These are phyloP conservation scores for Drosophila mimica DNA, from an alignment of 2,888 invertebrate genomes.

Conservation along the genomic window DNA sequence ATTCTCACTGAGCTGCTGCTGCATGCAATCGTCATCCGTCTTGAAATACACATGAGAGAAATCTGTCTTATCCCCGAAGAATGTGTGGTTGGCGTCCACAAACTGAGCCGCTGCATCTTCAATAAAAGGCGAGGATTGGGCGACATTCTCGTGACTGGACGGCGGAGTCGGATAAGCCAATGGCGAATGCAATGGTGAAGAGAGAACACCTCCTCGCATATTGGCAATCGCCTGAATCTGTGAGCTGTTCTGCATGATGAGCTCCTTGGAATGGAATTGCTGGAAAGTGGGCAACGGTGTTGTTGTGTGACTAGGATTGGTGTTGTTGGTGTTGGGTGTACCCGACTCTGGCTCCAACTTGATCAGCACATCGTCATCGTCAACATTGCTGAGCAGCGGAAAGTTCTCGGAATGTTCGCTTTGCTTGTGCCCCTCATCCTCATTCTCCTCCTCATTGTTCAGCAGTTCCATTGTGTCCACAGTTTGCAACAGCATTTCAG, in stretches of 20 bases:
- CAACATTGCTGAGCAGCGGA: slow-evolving; percentile 58
- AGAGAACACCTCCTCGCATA: slow-evolving; percentile 85
- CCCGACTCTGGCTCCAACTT: slow-evolving; percentile 63
- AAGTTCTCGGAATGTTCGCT: slow-evolving; percentile 81
- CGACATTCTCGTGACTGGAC: slow-evolving; percentile 92
- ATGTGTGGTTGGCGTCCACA: slow-evolving; percentile 82
- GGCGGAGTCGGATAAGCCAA: slow-evolving; percentile 95
- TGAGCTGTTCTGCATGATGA: slow-evolving; percentile 84
- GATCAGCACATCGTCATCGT: slow-evolving; percentile 49
- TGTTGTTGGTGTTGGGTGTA: slow-evolving; percentile 7
- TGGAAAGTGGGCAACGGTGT: slow-evolving; percentile 92
- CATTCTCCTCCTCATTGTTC: slow-evolving; percentile 86
- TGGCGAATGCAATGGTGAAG: slow-evolving; percentile 89
- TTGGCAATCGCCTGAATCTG: slow-evolving; percentile 81
- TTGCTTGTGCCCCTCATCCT: slow-evolving; percentile 74
- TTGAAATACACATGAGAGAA: slow-evolving; percentile 82
- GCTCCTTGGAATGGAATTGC: slow-evolving; percentile 90
- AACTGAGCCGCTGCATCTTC: slow-evolving; percentile 83
- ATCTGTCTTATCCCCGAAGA: slow-evolving; percentile 83
- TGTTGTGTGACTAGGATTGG: slow-evolving; percentile 86
- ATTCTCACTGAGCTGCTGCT: slow-evolving; percentile 78
- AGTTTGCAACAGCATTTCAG: slow-evolving; percentile 88
- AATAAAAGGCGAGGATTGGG: slow-evolving; percentile 85
- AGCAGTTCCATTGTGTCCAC: slow-evolving; percentile 88
- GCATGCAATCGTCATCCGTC: slow-evolving; percentile 58